Evolutionary conservation across 2,888 invertebrate genomes (phyloP).

Genomic region (Trichopria drosophilae): DNA sequence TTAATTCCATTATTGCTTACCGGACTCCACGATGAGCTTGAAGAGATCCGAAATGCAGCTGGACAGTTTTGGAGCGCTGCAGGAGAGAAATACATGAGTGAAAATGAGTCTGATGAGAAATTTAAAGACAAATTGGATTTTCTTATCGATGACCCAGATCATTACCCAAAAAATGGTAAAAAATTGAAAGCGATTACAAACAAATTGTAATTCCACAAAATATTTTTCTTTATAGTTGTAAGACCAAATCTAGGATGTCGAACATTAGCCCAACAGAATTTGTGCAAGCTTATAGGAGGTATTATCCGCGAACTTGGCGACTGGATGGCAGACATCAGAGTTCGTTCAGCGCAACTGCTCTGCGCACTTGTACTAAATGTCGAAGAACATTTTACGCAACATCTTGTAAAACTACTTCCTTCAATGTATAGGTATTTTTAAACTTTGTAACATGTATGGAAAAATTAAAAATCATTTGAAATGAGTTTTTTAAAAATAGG

Average conservation of each 20-base stretch:
- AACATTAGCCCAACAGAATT: constrained; percentile 73
- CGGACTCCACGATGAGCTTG: constrained; percentile 80
- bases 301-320: constrained; percentile 73
- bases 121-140: constrained; percentile 83
- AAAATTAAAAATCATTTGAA: constrained; percentile 10
- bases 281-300: constrained; percentile 74
- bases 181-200: constrained; percentile 7
- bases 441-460: constrained; percentile 11
- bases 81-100: constrained; percentile 78
- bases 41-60: constrained; percentile 70
- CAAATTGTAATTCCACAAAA: neutral
- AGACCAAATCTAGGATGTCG: constrained; percentile 90
- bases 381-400: constrained; percentile 74
- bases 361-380: constrained; percentile 73
- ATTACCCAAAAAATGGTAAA: constrained; percentile 73
- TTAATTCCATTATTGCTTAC: constrained; percentile 84
- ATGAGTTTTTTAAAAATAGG: constrained; percentile 50
- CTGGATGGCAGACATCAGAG: constrained; percentile 70
- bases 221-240: constrained; percentile 59
- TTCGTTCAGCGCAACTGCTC: constrained; percentile 75
- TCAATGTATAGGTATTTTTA: constrained; percentile 62
- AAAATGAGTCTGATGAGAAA: constrained; percentile 77
- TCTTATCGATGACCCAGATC: constrained; percentile 65
- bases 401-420: constrained; percentile 64
- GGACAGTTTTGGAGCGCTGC: constrained; percentile 69